Evolutionary conservation across 2,888 invertebrate species (phyloP).

Genomic region (Herminia tarsipennalis): DNA sequence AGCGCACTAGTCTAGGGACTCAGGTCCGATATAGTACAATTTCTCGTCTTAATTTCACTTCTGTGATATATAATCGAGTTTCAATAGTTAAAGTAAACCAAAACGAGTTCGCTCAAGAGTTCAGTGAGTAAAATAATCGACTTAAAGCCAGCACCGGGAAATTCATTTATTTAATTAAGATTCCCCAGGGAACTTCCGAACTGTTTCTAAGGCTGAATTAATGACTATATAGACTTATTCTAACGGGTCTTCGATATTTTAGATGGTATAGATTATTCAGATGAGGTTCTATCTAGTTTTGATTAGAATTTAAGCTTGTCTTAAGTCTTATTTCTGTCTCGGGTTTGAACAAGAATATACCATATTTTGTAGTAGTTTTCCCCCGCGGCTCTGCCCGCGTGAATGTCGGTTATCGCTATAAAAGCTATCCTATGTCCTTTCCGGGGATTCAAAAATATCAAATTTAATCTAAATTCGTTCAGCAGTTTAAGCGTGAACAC

Average conservation of each 20-base stretch:
- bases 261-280: not conserved
- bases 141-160: conserved; percentile 45
- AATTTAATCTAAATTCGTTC: too few species aligned
- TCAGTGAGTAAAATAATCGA: conserved; percentile 57
- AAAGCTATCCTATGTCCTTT: too few species aligned
- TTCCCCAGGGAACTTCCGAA: conserved; percentile 31
- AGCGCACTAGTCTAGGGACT: too few species aligned
- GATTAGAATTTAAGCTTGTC: too few species aligned
- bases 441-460: too few species aligned
- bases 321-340: too few species aligned
- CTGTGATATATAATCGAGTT: conserved; percentile 26
- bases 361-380: too few species aligned
- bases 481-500: too few species aligned
- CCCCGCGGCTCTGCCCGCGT: too few species aligned
- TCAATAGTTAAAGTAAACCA: conserved; percentile 24
- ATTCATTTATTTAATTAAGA: conserved; percentile 65
- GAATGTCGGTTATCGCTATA: too few species aligned
- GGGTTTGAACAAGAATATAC: too few species aligned
- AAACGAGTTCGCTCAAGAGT: conserved; percentile 32
- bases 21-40: too few species aligned
- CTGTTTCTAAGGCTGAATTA: conserved; percentile 38
- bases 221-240: conserved; percentile 41
- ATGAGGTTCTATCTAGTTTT: not conserved
- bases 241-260: conserved; percentile 22
- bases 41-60: not conserved